Conservation (phyloP, 2,888 invertebrate genomes). For the Idaea biselata region DNA sequence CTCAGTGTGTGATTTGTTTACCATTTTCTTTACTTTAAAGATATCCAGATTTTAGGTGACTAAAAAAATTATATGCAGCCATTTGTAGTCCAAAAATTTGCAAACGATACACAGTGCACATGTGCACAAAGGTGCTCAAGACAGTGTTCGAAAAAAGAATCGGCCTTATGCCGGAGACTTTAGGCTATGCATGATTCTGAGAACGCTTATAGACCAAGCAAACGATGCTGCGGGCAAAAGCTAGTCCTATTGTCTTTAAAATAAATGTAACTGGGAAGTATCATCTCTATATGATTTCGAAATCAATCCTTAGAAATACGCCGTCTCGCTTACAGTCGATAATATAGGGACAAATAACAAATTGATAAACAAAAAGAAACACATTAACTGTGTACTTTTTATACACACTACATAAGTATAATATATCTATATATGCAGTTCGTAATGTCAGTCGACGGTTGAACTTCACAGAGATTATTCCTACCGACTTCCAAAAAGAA, state of each 20-base stretch:
- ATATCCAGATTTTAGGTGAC: too few species aligned
- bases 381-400: constrained; percentile 59
- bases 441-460: neutral
- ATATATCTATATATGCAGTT: neutral
- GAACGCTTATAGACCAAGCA: too few species aligned
- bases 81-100: too few species aligned
- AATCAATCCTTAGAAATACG: constrained; percentile 67
- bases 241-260: neutral
- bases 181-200: too few species aligned
- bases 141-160: too few species aligned
- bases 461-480: neutral
- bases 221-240: too few species aligned
- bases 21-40: too few species aligned
- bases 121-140: too few species aligned
- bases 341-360: constrained; percentile 78
- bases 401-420: constrained; percentile 19
- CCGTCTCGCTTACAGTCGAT: constrained; percentile 71
- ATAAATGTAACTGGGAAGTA: constrained; percentile 4
- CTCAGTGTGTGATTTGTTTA: too few species aligned
- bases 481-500: neutral
- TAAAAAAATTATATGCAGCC: too few species aligned
- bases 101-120: too few species aligned
- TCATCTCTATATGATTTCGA: constrained; percentile 49
- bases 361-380: constrained; percentile 79
- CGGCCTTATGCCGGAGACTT: too few species aligned